phyloP scores from a whole-genome alignment of 2,113 vertebrate genomes.

The Melozone crissalis region DNA sequence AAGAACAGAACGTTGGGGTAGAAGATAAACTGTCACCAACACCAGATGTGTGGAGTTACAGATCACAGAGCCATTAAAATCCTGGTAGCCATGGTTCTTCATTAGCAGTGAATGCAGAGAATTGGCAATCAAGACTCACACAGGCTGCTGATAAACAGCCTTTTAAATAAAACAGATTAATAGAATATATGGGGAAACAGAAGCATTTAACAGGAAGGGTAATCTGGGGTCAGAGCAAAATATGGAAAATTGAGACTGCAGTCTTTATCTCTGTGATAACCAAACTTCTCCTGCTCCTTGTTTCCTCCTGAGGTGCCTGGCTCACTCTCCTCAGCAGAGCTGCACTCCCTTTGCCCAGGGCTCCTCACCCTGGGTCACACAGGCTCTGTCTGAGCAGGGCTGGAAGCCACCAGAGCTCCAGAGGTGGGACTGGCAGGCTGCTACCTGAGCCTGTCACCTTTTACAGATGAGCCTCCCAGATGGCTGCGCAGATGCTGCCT shows the following conservation, averaged over 20 bases:
- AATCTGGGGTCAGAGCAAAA: not conserved
- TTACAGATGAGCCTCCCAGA: slow-evolving; percentile 5
- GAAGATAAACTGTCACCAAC: not conserved
- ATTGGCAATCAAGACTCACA: not conserved
- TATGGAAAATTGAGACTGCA: not conserved
- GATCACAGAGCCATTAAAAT: not conserved
- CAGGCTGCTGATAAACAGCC: not conserved
- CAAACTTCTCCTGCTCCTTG: not conserved
- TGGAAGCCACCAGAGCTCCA: not conserved
- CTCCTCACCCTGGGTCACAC: not conserved
- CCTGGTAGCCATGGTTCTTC: not conserved
- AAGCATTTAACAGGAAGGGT: not conserved
- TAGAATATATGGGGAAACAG: not conserved
- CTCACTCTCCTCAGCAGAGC: not conserved
- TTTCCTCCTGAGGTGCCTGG: not conserved
- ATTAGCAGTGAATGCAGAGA: not conserved
- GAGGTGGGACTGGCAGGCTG: not conserved
- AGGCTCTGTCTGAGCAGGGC: not conserved
- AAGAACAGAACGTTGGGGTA: not conserved
- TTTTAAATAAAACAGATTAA: not conserved
- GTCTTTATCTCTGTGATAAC: not conserved
- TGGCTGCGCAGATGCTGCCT: slow-evolving; percentile 29
- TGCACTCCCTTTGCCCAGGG: not conserved
- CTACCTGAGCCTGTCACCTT: slow-evolving; percentile 30
- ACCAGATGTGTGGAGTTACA: not conserved